phyloP scores from a whole-genome alignment of 2,113 vertebrate genomes.

The Brienomyrus brachyistius region DNA sequence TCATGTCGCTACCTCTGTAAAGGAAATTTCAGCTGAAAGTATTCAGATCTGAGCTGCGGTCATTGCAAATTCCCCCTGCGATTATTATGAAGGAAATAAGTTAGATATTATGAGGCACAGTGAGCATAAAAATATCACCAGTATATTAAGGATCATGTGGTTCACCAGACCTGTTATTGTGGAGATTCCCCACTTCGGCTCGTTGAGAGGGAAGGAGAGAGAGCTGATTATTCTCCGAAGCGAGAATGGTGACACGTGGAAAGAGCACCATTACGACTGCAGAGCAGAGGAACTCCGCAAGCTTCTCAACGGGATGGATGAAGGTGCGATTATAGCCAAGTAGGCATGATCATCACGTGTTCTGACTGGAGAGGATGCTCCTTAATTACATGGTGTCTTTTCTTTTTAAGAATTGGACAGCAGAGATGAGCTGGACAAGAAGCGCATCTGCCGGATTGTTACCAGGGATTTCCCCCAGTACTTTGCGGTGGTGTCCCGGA shows the following conservation, averaged over 20 bases:
- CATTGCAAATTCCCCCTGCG: not conserved
- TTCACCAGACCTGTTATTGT: slow-evolving; percentile 89
- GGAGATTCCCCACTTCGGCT: slow-evolving; percentile 97
- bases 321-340: slow-evolving; percentile 67
- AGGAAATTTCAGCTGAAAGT: not conserved
- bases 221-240: slow-evolving; percentile 93
- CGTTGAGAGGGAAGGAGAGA: slow-evolving; percentile 87
- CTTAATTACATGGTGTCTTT: not conserved
- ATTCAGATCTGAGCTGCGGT: not conserved
- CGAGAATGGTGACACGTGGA: slow-evolving; percentile 93
- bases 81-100: not conserved
- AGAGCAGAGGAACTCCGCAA: slow-evolving; percentile 77
- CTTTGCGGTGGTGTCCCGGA: slow-evolving; percentile 91
- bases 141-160: slow-evolving; percentile 31
- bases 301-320: slow-evolving; percentile 96
- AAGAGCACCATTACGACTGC: slow-evolving; percentile 92
- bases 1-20: not conserved
- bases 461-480: slow-evolving; percentile 98
- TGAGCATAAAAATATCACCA: not conserved
- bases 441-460: slow-evolving; percentile 91
- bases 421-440: slow-evolving; percentile 80
- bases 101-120: not conserved
- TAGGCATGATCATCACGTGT: not conserved
- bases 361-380: not conserved
- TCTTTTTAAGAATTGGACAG: slow-evolving; percentile 77